Evolutionary conservation across 2,797 vertebrate genomes (phyloP), one percentile per base, ranked within the genome.

Genomic region (Neostethus bicornis): DNA sequence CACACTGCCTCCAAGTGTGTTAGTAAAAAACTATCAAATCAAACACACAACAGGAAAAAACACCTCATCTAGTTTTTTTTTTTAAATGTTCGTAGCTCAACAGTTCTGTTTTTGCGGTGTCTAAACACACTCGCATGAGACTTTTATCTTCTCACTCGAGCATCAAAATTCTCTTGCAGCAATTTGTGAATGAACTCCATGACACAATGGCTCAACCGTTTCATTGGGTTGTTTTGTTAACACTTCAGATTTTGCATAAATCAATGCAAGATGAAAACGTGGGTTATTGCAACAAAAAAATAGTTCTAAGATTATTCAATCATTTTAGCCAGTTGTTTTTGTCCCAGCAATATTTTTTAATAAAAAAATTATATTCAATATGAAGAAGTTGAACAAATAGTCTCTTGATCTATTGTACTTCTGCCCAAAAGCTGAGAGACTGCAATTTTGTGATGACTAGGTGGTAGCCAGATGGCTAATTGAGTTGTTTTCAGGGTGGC

Each of bases 401-500:
- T 48, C 50, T 60, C 56, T 68, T 59, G 73, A 71, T 75, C 55
- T 57, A 47, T 54, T 61, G 49, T 70, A 49, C 61, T 31, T 39
- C 51, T 51, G 62, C 64, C 51, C 48, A 41, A 17, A 7, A 54
- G 46, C 62, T 73, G 63, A 73, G 75, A 67, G 51, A 42, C 38
- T 45, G n/a, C 34, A 11, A 39, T 72, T 68, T 75, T 70, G 61
- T 44, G 78, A 77, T 57, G 38, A 61, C 39, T 59, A 41, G 62
- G 44, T 63, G 47, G 66, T 25, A 48, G 67, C 76, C 84, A 85
- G 80, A 79, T 84, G 84, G 82, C 63, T 85, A 79, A 86, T 85
- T 84, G 81, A 84, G 83, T 75, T 79, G 82, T 89, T 83, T 76
- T 68, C 73, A 61, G 67, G 63, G 63, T 71, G 69, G 77, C 34